Conservation (phyloP, 2,888 invertebrate species). For the Perdita meconis region DNA sequence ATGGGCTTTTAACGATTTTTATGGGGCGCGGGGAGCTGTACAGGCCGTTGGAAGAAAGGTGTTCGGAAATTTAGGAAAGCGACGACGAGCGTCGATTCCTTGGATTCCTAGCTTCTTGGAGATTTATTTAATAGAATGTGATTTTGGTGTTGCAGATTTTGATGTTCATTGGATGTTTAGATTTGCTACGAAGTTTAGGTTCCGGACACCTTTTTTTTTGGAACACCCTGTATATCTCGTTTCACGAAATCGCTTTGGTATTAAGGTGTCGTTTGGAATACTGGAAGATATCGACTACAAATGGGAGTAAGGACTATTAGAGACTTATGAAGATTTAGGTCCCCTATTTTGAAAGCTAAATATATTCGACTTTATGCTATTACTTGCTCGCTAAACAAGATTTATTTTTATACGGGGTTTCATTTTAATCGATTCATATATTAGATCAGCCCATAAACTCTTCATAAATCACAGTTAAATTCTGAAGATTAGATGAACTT, state of each 20-base stretch:
- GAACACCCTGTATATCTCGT: neutral
- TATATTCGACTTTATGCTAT: no score
- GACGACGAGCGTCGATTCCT: neutral
- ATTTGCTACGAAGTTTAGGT: neutral
- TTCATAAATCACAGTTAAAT: no score
- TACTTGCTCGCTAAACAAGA: no score
- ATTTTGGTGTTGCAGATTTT: no score
- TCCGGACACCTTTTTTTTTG: neutral
- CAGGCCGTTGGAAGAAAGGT: neutral
- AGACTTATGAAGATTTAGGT: neutral
- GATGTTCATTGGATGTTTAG: neutral
- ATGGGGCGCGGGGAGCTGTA: neutral
- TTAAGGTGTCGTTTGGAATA: neutral
- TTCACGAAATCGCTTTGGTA: neutral
- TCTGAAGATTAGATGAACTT: no score
- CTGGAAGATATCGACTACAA: neutral
- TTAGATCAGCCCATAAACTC: neutral
- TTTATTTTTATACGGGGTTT: neutral
- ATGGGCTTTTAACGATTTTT: conserved; percentile 33
- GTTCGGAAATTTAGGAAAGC: conserved; percentile 18
- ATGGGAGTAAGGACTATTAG: neutral
- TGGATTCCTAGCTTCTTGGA: neutral
- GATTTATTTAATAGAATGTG: no score
- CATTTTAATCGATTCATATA: neutral
- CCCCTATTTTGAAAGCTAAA: neutral